phyloP scores from a whole-genome alignment of 2,113 vertebrate genomes.

The Cricetomys ansorgei region DNA sequence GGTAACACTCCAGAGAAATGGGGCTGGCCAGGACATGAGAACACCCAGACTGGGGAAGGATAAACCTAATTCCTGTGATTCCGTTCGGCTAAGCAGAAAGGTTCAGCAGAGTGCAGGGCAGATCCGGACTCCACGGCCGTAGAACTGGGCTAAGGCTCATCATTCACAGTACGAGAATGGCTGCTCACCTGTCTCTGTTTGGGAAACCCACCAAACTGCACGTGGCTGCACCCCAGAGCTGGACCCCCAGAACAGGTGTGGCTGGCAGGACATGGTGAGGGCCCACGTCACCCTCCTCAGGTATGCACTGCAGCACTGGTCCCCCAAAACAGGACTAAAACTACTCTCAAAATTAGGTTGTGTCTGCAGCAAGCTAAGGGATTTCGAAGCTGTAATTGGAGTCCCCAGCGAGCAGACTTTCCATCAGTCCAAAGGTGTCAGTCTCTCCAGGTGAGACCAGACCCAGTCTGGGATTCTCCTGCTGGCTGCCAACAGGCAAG shows the following conservation, averaged over 20 bases:
- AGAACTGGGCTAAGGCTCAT: accelerated
- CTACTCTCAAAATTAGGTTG: background rate
- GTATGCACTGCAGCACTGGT: accelerated
- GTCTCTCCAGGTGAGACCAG: background rate
- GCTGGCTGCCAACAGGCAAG: background rate
- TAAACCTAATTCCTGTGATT: accelerated
- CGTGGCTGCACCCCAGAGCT: background rate
- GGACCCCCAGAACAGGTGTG: no score
- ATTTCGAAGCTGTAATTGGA: no score
- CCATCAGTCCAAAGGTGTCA: background rate
- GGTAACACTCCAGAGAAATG: background rate
- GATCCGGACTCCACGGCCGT: accelerated
- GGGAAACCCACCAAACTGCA: accelerated
- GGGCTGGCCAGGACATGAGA: accelerated
- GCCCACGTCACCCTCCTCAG: accelerated
- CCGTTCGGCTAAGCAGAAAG: background rate
- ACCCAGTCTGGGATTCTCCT: background rate
- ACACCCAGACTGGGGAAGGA: no score
- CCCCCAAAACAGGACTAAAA: accelerated
- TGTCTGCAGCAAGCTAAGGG: background rate
- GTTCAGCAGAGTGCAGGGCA: accelerated
- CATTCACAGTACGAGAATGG: background rate
- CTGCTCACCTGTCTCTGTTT: background rate
- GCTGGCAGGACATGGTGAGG: accelerated
- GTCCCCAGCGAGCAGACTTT: background rate